Percentiles rank a stretch among this genome's conserved stretches.
Conservation (phyloP, 92 coral and sea anemone species). For the Micromussa lordhowensis region DNA sequence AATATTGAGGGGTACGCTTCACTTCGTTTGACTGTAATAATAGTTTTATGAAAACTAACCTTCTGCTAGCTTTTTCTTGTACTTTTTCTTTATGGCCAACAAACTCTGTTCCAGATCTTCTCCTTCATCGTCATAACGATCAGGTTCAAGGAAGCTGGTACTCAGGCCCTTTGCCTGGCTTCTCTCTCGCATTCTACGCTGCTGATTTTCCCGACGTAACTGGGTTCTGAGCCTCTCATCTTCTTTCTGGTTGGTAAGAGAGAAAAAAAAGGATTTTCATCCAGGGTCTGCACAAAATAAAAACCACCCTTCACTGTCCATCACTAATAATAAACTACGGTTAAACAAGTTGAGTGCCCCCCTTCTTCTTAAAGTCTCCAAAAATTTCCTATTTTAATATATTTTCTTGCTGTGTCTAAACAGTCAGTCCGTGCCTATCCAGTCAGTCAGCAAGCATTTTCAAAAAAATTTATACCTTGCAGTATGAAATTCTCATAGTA, state of each 20-base stretch:
- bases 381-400: too few relatives aligned
- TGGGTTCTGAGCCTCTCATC: conserved; percentile 96
- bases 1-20: too few relatives aligned
- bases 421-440: too few relatives aligned
- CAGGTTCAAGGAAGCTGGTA: conserved; percentile 89
- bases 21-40: too few relatives aligned
- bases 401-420: too few relatives aligned
- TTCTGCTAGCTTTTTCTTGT: conserved; percentile 92
- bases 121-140: conserved; percentile 88
- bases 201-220: conserved; percentile 95
- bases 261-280: not conserved
- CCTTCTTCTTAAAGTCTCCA: too few relatives aligned
- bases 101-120: conserved; percentile 95
- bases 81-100: conserved; percentile 88
- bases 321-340: not conserved
- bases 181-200: conserved; percentile 90
- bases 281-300: not conserved
- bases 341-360: not conserved
- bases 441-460: too few relatives aligned
- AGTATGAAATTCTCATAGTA: too few relatives aligned
- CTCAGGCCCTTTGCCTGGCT: conserved; percentile 92
- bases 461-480: too few relatives aligned
- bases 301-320: not conserved
- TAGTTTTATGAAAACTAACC: too few relatives aligned
- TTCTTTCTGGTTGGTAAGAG: conserved; percentile 77